Evolutionary conservation across 2,113 vertebrate species (phyloP), one percentile per base, ranked within the genome.

Genomic region (Aplodontia rufa): DNA sequence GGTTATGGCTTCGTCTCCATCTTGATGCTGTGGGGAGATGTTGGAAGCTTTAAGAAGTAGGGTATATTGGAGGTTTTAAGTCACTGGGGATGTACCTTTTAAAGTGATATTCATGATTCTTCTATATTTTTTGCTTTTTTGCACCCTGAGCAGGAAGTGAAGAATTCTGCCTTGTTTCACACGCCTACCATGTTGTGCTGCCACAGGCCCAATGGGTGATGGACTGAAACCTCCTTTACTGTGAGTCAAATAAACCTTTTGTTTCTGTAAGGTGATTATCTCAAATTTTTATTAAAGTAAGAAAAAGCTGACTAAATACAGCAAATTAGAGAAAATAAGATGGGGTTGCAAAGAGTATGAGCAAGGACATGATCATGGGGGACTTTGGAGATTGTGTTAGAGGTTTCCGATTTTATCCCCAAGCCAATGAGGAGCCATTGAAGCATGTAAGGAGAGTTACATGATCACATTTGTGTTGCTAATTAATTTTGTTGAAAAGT

Each of bases 401-500:
- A 93, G 60, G 45, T 75, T 58, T 64, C 30, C n/a, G 66, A 55
- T 76, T 93, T 94, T 83, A 71, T 51, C 20, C 5, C 26, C 22
- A 8, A 22, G 37, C 40, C 19, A 66, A 28, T 19, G 30, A 83
- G 30, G 83, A 60, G 30, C 35, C 6, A 66, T 5, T n/a, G 35
- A 85, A 86, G 42, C 35, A 51, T 91, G 91, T 91, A 14, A 81
- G 69, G 40, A 83, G 45, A 49, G 42, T 90, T 55, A 60, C n/a
- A 69, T 20, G 28, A 55, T 76, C n/a, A 22, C 8, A 66, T 75
- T n/a, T 89, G 51, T 62, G 64, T 69, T 84, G 64, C 22, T 85
- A 82, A 60, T 40, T 69, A 72, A 91, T 72, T 93, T 94, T 93
- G 75, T 64, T 40, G 5, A 91, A 66, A 40, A 89, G 30, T 69